Conservation (phyloP, 2,113 vertebrate species). For the Mellivora capensis region DNA sequence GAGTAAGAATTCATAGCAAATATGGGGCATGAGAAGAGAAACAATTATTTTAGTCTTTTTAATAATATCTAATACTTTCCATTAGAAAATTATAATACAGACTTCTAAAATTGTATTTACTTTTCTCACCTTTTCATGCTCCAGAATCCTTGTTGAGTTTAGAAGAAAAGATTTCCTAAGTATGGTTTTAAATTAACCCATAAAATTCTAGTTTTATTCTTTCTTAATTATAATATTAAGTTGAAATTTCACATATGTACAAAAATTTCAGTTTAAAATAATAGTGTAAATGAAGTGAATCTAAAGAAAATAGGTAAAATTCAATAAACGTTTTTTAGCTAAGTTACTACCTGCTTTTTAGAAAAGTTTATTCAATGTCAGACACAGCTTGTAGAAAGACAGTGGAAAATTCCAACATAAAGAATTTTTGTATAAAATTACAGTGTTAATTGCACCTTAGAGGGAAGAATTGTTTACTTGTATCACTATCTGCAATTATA, state of each 20-base stretch:
- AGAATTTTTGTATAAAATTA: not conserved
- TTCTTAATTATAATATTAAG: not conserved
- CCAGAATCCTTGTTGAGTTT: not conserved
- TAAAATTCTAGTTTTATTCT: not conserved
- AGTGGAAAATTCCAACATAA: not conserved
- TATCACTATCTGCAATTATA: not conserved
- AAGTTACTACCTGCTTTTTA: not conserved
- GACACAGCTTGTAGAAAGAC: not conserved
- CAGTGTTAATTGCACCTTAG: not conserved
- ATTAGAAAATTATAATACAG: not conserved
- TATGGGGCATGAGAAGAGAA: not conserved
- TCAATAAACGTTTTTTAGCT: not conserved
- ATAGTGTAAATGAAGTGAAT: not conserved
- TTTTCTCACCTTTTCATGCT: not conserved
- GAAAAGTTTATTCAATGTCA: not conserved
- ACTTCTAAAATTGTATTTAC: not conserved
- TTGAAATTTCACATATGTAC: not conserved
- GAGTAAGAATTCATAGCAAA: not conserved
- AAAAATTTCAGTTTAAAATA: not conserved
- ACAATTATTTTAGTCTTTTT: conserved; percentile 16
- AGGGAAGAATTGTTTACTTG: not conserved
- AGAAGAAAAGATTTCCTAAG: not conserved
- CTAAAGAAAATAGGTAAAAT: not conserved
- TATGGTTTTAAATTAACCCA: not conserved
- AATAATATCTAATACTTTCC: not conserved